phyloP scores from a whole-genome alignment of 2,113 vertebrate species.

The Lynx canadensis region DNA sequence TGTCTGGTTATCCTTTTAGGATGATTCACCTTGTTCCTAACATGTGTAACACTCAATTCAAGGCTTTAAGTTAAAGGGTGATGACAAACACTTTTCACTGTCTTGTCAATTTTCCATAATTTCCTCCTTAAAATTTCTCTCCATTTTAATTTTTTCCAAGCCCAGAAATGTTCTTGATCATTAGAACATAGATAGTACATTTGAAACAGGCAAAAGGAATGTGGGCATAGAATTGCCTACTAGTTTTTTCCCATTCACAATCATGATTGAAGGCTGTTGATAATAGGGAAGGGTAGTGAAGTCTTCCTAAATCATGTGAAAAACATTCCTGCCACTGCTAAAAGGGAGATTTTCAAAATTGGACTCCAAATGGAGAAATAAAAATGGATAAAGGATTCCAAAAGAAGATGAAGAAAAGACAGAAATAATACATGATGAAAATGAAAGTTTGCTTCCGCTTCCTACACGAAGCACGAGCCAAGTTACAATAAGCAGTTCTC shows the following conservation, averaged over 20 bases:
- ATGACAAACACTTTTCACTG: neutral
- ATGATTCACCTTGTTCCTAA: neutral
- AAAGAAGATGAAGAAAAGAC: neutral
- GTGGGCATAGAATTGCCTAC: fast-evolving
- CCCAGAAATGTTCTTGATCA: neutral
- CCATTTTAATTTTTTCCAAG: neutral
- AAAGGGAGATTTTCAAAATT: neutral
- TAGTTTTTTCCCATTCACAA: neutral
- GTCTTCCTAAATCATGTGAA: neutral
- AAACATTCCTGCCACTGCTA: neutral
- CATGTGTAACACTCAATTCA: neutral
- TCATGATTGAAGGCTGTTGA: neutral
- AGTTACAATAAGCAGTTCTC: neutral
- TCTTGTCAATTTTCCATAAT: neutral
- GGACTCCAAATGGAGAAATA: neutral
- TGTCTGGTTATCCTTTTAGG: neutral
- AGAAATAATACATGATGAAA: neutral
- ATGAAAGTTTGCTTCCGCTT: neutral
- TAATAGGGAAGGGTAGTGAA: neutral
- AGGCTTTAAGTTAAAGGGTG: neutral
- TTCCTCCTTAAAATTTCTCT: neutral
- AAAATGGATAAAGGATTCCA: neutral
- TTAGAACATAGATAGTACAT: neutral
- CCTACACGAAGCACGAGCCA: neutral
- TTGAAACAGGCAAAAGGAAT: neutral